Evolutionary conservation across 2,797 vertebrate species (phyloP).

Genomic region (Muscicapa striata): DNA sequence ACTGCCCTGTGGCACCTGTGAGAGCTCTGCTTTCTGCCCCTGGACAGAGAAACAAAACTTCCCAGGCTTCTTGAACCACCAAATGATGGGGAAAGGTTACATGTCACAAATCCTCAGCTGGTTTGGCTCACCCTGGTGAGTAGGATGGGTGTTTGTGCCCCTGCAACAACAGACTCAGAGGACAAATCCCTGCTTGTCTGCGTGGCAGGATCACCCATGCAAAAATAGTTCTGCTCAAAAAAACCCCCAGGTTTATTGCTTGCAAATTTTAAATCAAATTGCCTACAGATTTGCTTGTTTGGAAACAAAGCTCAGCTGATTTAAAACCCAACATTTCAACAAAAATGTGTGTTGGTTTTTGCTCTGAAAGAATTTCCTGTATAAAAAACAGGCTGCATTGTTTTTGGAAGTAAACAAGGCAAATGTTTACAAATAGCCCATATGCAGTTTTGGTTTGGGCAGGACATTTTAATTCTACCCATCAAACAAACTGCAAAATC

Average conservation of each 20-base stretch:
- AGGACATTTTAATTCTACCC: conserved; percentile 3
- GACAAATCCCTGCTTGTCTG: not conserved
- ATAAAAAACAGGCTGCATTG: not conserved
- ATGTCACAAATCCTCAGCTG: not conserved
- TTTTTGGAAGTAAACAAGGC: conserved; percentile 14
- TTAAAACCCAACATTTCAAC: not conserved
- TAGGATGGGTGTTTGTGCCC: not conserved
- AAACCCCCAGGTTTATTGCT: not conserved
- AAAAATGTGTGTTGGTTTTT: not conserved
- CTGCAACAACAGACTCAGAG: not conserved
- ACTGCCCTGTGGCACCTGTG: too few species aligned
- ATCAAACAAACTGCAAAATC: not conserved
- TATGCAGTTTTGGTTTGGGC: conserved; percentile 9
- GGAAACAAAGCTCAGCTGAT: not conserved
- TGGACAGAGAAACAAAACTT: not conserved
- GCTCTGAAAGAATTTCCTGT: not conserved
- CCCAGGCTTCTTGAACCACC: not conserved
- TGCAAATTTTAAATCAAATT: not conserved
- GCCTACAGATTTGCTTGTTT: not conserved
- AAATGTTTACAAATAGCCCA: conserved; percentile 3
- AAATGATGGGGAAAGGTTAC: not conserved
- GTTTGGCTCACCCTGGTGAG: not conserved
- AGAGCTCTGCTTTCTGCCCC: not conserved
- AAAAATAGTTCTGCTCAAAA: not conserved
- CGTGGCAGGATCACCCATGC: rapidly evolving